A percentile compares a stretch with the other conserved stretches of the same genome.
phyloP scores from a whole-genome alignment of 2,888 invertebrate species.

The Teleiodes luculella region DNA sequence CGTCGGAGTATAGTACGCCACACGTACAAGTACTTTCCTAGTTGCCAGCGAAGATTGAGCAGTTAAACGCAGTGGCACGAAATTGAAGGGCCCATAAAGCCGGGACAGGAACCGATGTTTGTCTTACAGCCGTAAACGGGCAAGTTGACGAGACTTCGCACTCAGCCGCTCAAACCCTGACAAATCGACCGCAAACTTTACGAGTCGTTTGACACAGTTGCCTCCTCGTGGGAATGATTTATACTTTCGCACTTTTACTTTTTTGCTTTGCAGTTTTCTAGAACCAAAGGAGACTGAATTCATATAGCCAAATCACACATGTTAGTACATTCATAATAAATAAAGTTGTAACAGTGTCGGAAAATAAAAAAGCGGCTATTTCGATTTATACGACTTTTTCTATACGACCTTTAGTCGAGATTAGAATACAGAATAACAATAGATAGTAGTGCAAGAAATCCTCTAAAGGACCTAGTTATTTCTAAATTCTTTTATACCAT shows the following conservation, averaged over 20 bases:
- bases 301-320: too few species aligned
- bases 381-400: too few species aligned
- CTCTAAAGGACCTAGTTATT: background rate
- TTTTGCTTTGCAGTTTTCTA: background rate
- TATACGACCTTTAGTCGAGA: too few species aligned
- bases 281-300: too few species aligned
- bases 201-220: slow-evolving; percentile 9
- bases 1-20: too few species aligned
- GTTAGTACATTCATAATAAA: too few species aligned
- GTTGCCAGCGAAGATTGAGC: background rate
- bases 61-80: background rate
- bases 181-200: slow-evolving; percentile 8
- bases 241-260: background rate
- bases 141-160: slow-evolving; percentile 19
- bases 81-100: slow-evolving; percentile 36
- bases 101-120: slow-evolving; percentile 27
- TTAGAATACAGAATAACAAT: too few species aligned
- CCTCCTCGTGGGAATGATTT: background rate
- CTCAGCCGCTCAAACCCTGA: background rate
- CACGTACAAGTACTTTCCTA: too few species aligned
- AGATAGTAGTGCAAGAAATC: too few species aligned
- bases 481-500: background rate
- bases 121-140: slow-evolving; percentile 25
- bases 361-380: too few species aligned
- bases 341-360: too few species aligned